Percentiles rank a stretch among this genome's conserved stretches.
Evolutionary conservation across 2,888 invertebrate species (phyloP).

Genomic region (Polia nebulosa): DNA sequence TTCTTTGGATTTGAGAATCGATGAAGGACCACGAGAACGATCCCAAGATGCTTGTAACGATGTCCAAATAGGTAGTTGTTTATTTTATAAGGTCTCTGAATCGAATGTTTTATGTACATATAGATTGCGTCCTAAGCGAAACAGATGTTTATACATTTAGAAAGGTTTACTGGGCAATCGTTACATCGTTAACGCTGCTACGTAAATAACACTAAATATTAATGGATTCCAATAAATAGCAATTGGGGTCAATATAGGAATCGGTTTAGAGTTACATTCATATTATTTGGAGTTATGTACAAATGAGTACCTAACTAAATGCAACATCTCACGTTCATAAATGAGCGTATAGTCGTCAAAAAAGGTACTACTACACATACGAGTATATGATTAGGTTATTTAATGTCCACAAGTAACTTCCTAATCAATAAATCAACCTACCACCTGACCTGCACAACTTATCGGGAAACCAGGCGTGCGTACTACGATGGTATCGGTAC

Average conservation of each 20-base stretch:
- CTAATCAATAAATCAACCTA: background rate
- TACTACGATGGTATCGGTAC: conserved; percentile 4
- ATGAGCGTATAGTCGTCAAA: background rate
- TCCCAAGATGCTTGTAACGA: background rate
- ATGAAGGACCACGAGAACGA: background rate
- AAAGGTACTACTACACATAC: no score
- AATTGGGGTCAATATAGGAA: conserved; percentile 1
- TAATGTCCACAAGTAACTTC: background rate
- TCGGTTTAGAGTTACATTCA: background rate
- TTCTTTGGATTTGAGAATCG: background rate
- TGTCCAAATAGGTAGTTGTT: background rate
- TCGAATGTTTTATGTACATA: conserved; percentile 44
- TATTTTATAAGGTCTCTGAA: conserved; percentile 17
- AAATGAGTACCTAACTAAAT: background rate
- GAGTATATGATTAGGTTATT: no score
- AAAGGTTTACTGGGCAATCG: conserved; percentile 47
- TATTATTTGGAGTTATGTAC: background rate
- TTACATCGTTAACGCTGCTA: conserved; percentile 29
- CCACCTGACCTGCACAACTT: background rate
- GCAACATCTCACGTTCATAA: background rate
- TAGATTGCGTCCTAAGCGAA: conserved; percentile 46
- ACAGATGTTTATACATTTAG: conserved; percentile 49
- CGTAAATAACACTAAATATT: conserved; percentile 33
- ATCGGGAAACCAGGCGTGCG: background rate
- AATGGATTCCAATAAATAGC: conserved; percentile 33